Base-by-base conservation (phyloP, 2,113 vertebrate species). In the Spermophilus dauricus region DNA sequence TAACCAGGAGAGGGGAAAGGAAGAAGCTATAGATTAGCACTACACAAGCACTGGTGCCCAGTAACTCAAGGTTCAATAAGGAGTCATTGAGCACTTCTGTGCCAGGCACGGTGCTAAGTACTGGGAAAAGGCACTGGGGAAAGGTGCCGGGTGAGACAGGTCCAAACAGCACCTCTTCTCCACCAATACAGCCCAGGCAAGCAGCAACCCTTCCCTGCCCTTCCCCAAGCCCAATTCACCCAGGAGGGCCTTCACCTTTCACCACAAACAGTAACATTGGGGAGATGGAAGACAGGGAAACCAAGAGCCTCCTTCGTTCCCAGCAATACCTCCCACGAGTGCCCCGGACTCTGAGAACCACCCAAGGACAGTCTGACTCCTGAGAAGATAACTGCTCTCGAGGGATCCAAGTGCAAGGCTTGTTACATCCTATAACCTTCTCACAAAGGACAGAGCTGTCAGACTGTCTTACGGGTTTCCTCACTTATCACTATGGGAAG, bases 41-140 rank as follows among this genome's bases (percentile, higher is more conserved):
- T 51, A 1, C 0, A 0, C 2, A 56, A 63, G 24, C 42, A 18
- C 75, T 8, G 4, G 17, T 0, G 0, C 39, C 20, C 12, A 6
- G 4, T 17, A n/a, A 22, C 18, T 77, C 16, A 0, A 8, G 0
- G 1, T 34, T 69, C 63, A 73, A 0, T 3, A 39, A 80, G 70
- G 34, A 67, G 8, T n/a, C 4, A 22, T 0, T n/a, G 16, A 26
- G 9, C 4, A 45, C 26, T 51, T 65, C 45, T 0, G 0, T 10
- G 70, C 32, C 78, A 34, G 73, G 61, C 37, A 28, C 2, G 12
- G 77, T 4, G 0, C 75, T 76, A 72, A 76, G 22, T 5, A 17
- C 11, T 39, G 13, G 34, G 32, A 17, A 28, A 42, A 73, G 17
- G 8, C 51, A 53, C 11, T 39, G 8, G 34, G n/a, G 22, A 26